These are phyloP conservation scores for Acanthurus leucopareius DNA, from an alignment of 2,797 vertebrate genomes.

Conservation along the genomic window DNA sequence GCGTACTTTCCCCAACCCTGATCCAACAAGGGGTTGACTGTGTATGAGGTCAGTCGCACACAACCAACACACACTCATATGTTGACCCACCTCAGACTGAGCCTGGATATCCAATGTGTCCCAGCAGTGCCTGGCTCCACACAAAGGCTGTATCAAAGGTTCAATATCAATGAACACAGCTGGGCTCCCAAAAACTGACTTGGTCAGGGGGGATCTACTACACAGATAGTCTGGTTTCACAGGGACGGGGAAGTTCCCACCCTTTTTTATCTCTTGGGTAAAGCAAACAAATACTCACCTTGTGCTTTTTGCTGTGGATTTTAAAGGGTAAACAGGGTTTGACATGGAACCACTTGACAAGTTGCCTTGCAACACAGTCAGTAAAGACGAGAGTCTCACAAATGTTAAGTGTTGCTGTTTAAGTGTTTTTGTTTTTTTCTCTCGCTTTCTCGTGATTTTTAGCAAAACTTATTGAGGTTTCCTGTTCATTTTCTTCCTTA, in stretches of 20 bases:
- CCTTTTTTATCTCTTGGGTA: conserved; percentile 45
- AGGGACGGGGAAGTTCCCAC: conserved; percentile 58
- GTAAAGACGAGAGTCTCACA: not conserved
- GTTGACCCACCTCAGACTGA: conserved; percentile 42
- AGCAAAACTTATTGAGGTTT: not conserved
- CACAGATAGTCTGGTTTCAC: conserved; percentile 62
- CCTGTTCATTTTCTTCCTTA: conserved; percentile 6
- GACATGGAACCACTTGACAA: conserved; percentile 5
- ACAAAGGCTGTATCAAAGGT: conserved; percentile 57
- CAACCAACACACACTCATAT: conserved; percentile 21
- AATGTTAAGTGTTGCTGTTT: not conserved
- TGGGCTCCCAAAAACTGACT: conserved; percentile 45
- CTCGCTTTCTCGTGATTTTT: conserved; percentile 1
- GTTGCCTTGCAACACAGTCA: not conserved
- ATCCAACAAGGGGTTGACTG: conserved; percentile 45
- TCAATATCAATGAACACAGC: conserved; percentile 45
- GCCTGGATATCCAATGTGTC: conserved; percentile 60
- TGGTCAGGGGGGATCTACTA: conserved; percentile 47
- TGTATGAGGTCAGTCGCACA: conserved; percentile 30
- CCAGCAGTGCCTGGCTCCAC: conserved; percentile 36
- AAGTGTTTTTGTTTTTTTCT: not conserved
- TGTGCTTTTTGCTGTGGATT: conserved; percentile 33
- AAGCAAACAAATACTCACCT: conserved; percentile 45
- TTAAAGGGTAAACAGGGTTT: conserved; percentile 28
- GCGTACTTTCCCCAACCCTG: conserved; percentile 20